Evolutionary conservation across 2,888 invertebrate genomes (phyloP), one percentile per base, ranked within the genome.

Genomic region (Cetonia aurata): DNA sequence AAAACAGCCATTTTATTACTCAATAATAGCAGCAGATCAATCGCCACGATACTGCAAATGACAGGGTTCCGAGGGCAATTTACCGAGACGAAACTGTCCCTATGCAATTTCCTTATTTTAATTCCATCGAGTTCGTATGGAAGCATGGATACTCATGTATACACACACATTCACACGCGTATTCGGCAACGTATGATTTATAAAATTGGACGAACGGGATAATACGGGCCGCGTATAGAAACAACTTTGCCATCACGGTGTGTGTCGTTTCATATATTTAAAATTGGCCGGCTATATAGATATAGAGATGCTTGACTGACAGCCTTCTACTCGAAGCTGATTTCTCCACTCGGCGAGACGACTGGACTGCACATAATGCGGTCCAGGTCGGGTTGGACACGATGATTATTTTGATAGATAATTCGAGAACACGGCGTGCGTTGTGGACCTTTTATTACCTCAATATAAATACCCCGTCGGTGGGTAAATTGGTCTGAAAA

Each of bases 1-100:
- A 44, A 66, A 76, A 78, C 76, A 75, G 76, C 75, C 76, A 76
- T 78, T 78, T 78, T 78, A 78, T 78, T 78, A 77, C 78, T 77
- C 78, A 78, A 78, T 78, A 78, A 78, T 78, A 74, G 62, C 60
- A 42, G 77, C 73, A 72, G 73, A 73, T 73, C 73, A 69, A 74
- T 75, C 72, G 75, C 70, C 67, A 76, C 75, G 78, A 78, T 77
- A 75, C 77, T 75, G 72, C 75, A 74, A 77, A 78, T 78, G 78
- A 78, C 77, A 77, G 77, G 78, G 78, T 78, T 73, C 73, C 44
- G 25, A 67, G 71, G 75, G 9, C 76, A 77, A 77, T 77, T 77
- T 77, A 70, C 74, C 70, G 50, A 46, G 53, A 53, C 69, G 19
- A 56, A 50, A 67, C 67, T 72, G 69, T 73, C 74, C 67, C 62